Evolutionary conservation across 2,888 invertebrate genomes (phyloP), one percentile per base, ranked within the genome.

Genomic region (Nezara viridula): DNA sequence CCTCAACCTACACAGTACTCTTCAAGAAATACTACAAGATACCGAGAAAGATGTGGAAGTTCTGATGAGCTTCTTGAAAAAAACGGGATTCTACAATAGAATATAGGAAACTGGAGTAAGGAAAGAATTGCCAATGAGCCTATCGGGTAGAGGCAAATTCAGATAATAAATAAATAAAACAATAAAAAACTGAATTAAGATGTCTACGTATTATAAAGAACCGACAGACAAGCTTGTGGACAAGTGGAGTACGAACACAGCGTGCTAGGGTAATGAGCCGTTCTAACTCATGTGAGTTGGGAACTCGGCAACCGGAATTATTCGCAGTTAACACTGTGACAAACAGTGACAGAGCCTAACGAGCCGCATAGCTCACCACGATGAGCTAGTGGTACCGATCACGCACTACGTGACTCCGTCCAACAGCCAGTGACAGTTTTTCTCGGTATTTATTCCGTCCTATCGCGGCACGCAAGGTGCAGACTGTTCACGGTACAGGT

Each of bases 361-460:
- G 81, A 81, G 81, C 10, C 14, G 40, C 81, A 47, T 81, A 81
- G 81, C 81, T 81, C 81, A 81, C n/a, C 44, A n/a, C n/a, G 81
- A 47, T 44, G 81, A 81, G 81, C 81, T 24, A 81, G 81, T 81
- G 81, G 44, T n/a, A 81, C 81, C 24, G 81, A 81, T 81, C 81
- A 81, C 81, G 81, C 81, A 81, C 81, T 81, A 40, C 81, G 81
- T 81, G 81, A 81, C 81, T 81, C 40, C 44, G n/a, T n/a, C 81
- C 81, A 10, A 47, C 44, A 21, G n/a, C 81, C n/a, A 81, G 81
- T 47, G 12, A 81, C 81, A 40, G 40, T 81, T 81, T 81, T 81
- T 47, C 81, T 44, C 81, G 44, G 44, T 81, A 81, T 81, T 81
- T 81, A 81, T 81, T 81, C 44, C 81, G 81, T 47, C 16, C 47